Evolutionary conservation across 92 coral and sea anemone genomes (phyloP).

Genomic region (Pocillopora meandrina): DNA sequence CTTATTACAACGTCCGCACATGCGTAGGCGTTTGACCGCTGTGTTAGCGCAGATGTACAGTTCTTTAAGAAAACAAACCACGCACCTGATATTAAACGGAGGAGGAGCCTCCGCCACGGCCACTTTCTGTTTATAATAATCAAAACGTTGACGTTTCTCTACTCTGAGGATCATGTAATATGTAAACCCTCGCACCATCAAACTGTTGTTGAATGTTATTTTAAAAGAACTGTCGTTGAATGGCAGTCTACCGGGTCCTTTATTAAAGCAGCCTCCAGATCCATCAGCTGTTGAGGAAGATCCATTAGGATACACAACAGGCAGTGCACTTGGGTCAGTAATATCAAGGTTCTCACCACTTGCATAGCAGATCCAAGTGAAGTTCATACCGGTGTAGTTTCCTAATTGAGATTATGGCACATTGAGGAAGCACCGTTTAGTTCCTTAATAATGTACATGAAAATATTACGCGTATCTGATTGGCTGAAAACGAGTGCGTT

Average conservation of each 20-base stretch:
- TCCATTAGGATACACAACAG: constrained; percentile 7
- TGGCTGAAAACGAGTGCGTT: too few species aligned
- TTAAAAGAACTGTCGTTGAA: neutral
- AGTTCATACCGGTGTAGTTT: constrained; percentile 19
- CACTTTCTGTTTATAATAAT: neutral
- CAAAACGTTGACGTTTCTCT: constrained; percentile 10
- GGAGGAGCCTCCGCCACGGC: constrained; percentile 30
- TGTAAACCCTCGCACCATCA: constrained; percentile 16
- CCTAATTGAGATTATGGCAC: neutral
- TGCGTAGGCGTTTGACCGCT: too few species aligned
- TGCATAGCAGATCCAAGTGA: constrained; percentile 37
- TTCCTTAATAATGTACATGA: neutral
- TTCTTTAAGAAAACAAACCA: too few species aligned
- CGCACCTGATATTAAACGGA: constrained; percentile 25
- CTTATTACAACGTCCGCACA: too few species aligned
- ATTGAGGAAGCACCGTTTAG: neutral
- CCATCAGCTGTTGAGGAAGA: neutral
- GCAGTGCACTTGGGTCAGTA: neutral
- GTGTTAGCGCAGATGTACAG: too few species aligned
- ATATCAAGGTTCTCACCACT: neutral
- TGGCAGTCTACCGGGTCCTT: constrained; percentile 24
- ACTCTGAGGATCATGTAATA: constrained; percentile 17
- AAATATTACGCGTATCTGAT: too few species aligned
- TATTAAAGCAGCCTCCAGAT: constrained; percentile 34
- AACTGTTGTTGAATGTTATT: constrained; percentile 12